These are phyloP conservation scores for Gambusia affinis DNA, from an alignment of 2,113 vertebrate species.

Conservation along the genomic window DNA sequence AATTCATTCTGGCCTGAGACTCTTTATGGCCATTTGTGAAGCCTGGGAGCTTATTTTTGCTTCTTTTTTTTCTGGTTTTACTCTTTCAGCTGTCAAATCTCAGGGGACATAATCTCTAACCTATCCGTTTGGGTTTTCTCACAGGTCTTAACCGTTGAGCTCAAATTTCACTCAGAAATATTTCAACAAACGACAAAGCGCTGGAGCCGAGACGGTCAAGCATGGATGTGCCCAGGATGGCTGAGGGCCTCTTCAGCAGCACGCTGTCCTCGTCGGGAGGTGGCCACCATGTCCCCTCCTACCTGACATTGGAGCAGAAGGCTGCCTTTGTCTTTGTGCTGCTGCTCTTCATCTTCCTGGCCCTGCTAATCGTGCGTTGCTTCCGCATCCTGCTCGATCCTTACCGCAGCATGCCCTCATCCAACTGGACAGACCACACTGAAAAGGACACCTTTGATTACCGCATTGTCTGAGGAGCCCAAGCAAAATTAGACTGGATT, in stretches of 20 bases:
- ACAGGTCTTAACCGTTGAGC: constrained; percentile 38
- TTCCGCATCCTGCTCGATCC: constrained; percentile 88
- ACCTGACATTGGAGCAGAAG: constrained; percentile 85
- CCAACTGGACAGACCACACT: constrained; percentile 87
- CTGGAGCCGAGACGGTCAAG: constrained; percentile 74
- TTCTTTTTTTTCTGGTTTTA: constrained; percentile 3
- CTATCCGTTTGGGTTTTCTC: constrained; percentile 42
- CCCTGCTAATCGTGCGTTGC: constrained; percentile 85
- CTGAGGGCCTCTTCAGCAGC: constrained; percentile 80
- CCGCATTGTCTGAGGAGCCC: constrained; percentile 79
- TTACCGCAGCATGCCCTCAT: constrained; percentile 86
- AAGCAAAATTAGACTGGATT: constrained; percentile 6
- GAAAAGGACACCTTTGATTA: constrained; percentile 88
- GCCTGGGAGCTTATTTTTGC: background rate
- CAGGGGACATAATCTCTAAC: constrained; percentile 24
- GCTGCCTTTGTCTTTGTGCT: constrained; percentile 84
- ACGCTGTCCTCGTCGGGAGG: constrained; percentile 82
- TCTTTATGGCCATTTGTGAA: background rate
- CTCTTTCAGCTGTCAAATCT: constrained; percentile 3
- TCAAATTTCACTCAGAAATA: constrained; percentile 42
- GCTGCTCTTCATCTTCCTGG: constrained; percentile 87
- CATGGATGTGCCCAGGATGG: constrained; percentile 81
- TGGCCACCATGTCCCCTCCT: constrained; percentile 75
- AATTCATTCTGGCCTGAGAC: constrained; percentile 15
- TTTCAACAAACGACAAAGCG: constrained; percentile 49